Evolutionary conservation across 2,888 invertebrate species (phyloP), one percentile per base, ranked within the genome.

Genomic region (Amblyteles armatorius): DNA sequence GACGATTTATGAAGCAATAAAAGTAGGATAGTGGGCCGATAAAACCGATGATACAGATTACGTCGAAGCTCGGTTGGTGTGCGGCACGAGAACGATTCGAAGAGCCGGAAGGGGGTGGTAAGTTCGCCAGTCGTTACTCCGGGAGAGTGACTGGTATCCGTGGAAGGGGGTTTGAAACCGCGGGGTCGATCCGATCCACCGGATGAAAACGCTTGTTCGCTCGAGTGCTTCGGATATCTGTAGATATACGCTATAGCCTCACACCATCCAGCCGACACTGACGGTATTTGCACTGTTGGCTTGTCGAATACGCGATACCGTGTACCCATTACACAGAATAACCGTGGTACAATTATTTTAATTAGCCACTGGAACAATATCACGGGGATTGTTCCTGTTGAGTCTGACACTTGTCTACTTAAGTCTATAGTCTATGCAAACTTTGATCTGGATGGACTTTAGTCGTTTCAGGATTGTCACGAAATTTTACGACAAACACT

Each of bases 21-120:
- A 79, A 82, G 77, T 55, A 73, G 44, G 73, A 78, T 73, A 65
- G 76, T 52, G 9, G 52, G 50, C 52, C 63, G 79, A 83, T 85
- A 78, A 85, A 82, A 77, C 63, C 73, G 77, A 82, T 77, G 80
- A 83, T 82, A 80, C 77, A 80, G 82, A 85, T 85, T 85, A 80
- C 73, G 76, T 57, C 50, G 72, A 73, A 80, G 72, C 73, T 63
- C 16, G 65, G 33, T 60, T 22, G 57, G 11, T 13, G 71, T 33
- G 48, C 60, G 22, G 33, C 55, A 4, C 69, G 40, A 69, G 60
- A 50, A 33, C 40, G n/a, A 36, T 9, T 16, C 63, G 33, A 4
- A 16, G 36, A 19, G 16, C 36, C 19, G 76, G 16, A 50, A 55
- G 11, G 69, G 76, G 26, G 33, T 63, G 57, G 36, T 68, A 77